A percentile compares a stretch with the other conserved stretches of the same genome.
phyloP scores from a whole-genome alignment of 2,797 vertebrate species.

The Lacerta agilis region DNA sequence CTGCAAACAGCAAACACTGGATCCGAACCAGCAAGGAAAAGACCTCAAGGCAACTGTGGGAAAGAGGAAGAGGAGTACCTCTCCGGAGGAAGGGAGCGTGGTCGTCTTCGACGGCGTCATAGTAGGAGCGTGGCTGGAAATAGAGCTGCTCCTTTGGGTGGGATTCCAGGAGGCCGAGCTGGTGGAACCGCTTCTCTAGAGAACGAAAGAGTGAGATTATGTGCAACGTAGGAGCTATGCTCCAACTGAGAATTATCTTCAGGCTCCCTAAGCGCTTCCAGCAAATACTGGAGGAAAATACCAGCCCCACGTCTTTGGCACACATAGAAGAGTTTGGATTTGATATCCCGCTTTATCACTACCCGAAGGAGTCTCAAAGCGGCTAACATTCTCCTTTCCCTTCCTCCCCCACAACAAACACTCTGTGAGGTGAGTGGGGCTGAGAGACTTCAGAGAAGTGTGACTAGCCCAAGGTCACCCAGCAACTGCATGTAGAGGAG shows the following conservation, averaged over 20 bases:
- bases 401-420: too few relatives aligned
- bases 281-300: too few relatives aligned
- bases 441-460: too few relatives aligned
- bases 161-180: slow-evolving; percentile 82
- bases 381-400: too few relatives aligned
- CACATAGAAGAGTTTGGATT: too few relatives aligned
- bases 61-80: background rate
- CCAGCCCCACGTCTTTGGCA: too few relatives aligned
- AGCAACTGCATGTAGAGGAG: too few relatives aligned
- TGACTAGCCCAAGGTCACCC: too few relatives aligned
- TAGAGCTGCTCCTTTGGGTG: slow-evolving; percentile 85
- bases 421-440: too few relatives aligned
- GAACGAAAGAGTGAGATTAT: background rate
- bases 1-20: too few relatives aligned
- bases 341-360: too few relatives aligned
- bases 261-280: background rate
- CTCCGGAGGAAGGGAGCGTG: slow-evolving; percentile 85
- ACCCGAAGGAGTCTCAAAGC: too few relatives aligned
- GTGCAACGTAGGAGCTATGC: fast-evolving
- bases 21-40: background rate
- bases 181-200: slow-evolving; percentile 88
- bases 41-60: background rate
- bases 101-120: slow-evolving; percentile 88
- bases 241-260: background rate
- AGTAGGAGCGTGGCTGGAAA: slow-evolving; percentile 84